Conservation (phyloP, 2,888 invertebrate genomes). For the Crocallis elinguaria region DNA sequence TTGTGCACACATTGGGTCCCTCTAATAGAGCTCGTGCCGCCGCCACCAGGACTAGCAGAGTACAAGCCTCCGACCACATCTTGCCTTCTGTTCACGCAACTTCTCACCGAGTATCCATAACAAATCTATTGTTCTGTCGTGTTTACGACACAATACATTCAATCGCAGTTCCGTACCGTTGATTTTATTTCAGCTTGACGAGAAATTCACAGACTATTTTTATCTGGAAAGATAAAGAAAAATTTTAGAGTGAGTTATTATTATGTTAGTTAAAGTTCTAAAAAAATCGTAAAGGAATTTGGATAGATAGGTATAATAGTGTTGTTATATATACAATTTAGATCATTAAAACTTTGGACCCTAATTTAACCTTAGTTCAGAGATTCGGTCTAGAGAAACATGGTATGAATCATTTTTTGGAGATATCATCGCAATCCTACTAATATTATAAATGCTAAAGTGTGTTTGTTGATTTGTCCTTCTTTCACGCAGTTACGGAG, state of each 20-base stretch:
- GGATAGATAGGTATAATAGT: too few relatives aligned
- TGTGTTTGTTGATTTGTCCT: too few relatives aligned
- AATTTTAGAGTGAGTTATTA: background rate
- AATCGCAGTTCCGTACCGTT: slow-evolving; percentile 40
- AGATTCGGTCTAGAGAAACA: too few relatives aligned
- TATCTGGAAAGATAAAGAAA: slow-evolving; percentile 27
- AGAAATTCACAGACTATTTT: slow-evolving; percentile 18
- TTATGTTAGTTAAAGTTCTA: background rate
- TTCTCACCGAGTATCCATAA: slow-evolving; percentile 66
- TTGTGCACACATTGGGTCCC: slow-evolving; percentile 92
- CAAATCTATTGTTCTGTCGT: slow-evolving; percentile 65
- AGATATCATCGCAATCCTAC: too few relatives aligned
- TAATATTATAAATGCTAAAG: too few relatives aligned
- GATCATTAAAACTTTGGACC: too few relatives aligned
- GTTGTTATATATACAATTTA: too few relatives aligned
- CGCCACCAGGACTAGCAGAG: slow-evolving; percentile 54
- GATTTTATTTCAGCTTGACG: slow-evolving; percentile 23
- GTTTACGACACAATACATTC: slow-evolving; percentile 61
- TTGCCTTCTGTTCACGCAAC: slow-evolving; percentile 56
- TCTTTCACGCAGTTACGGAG: too few relatives aligned
- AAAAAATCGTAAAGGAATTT: too few relatives aligned
- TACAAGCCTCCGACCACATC: slow-evolving; percentile 64
- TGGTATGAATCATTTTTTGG: too few relatives aligned
- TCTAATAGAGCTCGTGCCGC: slow-evolving; percentile 74
- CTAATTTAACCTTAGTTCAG: too few relatives aligned